phyloP scores from a whole-genome alignment of 2,113 vertebrate species.

The Paracanthobrama guichenoti region DNA sequence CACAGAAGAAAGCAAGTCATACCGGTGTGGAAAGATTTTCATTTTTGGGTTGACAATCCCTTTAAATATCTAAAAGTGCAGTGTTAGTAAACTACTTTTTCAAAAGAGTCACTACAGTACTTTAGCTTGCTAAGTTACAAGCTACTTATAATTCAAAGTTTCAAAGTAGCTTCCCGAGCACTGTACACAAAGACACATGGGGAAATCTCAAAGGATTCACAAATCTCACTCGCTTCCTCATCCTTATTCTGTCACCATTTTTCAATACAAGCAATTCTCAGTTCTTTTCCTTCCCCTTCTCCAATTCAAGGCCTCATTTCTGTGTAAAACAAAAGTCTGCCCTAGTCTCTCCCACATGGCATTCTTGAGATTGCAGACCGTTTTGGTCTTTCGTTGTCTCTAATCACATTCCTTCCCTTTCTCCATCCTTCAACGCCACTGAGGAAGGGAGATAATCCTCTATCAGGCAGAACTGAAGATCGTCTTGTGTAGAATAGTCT shows the following conservation, averaged over 20 bases:
- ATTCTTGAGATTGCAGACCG: not conserved
- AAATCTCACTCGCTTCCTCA: not conserved
- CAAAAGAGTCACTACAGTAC: not conserved
- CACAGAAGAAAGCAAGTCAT: not conserved
- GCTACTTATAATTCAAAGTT: too few species aligned
- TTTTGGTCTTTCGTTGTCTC: not conserved
- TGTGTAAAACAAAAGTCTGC: constrained; percentile 7
- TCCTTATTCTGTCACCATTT: not conserved
- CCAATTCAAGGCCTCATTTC: constrained; percentile 15
- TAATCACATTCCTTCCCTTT: not conserved
- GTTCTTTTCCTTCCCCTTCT: not conserved
- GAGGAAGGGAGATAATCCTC: constrained; percentile 39
- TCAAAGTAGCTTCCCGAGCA: not conserved
- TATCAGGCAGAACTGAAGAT: constrained; percentile 32
- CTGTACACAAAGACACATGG: not conserved
- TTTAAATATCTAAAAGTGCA: not conserved
- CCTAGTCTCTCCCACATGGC: constrained; percentile 19
- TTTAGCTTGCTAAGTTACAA: not conserved
- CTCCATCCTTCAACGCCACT: not conserved
- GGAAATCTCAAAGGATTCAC: not conserved
- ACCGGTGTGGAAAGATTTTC: not conserved
- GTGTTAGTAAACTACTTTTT: not conserved
- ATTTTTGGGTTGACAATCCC: not conserved
- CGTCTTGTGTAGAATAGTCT: constrained; percentile 2
- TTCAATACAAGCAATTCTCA: constrained; percentile 5